phyloP scores from a whole-genome alignment of 2,113 vertebrate species.

The Pelobates fuscus region DNA sequence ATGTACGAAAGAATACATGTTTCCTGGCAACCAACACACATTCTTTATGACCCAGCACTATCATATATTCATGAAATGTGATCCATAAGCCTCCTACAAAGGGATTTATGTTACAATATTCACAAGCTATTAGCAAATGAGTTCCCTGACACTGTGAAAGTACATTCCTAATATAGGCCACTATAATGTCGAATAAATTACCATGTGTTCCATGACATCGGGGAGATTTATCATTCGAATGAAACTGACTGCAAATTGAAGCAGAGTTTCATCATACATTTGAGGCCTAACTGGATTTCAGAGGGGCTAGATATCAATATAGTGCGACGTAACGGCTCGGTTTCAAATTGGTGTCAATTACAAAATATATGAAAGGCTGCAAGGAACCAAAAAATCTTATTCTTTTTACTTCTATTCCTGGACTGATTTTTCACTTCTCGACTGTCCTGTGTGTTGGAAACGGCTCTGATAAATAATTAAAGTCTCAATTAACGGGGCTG shows the following conservation, averaged over 20 bases:
- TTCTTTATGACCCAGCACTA: constrained; percentile 3
- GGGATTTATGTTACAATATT: constrained; percentile 3
- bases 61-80: neutral
- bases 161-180: neutral
- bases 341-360: constrained; percentile 30
- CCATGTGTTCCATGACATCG: neutral
- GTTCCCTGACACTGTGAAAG: neutral
- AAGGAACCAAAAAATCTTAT: neutral
- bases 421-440: neutral
- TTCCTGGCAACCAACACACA: neutral
- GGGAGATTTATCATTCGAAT: constrained; percentile 33
- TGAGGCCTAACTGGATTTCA: constrained; percentile 18
- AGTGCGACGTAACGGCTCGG: neutral
- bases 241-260: constrained; percentile 39
- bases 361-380: neutral
- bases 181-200: constrained; percentile 29
- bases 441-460: no score
- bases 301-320: constrained; percentile 28
- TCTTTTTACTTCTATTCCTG: neutral
- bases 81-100: neutral
- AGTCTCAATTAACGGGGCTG: no score
- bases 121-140: neutral
- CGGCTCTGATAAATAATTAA: neutral
- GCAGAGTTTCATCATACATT: constrained; percentile 37
- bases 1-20: no score